phyloP scores from a whole-genome alignment of 1,140 invertebrate species.

The Scylla paramamosain region DNA sequence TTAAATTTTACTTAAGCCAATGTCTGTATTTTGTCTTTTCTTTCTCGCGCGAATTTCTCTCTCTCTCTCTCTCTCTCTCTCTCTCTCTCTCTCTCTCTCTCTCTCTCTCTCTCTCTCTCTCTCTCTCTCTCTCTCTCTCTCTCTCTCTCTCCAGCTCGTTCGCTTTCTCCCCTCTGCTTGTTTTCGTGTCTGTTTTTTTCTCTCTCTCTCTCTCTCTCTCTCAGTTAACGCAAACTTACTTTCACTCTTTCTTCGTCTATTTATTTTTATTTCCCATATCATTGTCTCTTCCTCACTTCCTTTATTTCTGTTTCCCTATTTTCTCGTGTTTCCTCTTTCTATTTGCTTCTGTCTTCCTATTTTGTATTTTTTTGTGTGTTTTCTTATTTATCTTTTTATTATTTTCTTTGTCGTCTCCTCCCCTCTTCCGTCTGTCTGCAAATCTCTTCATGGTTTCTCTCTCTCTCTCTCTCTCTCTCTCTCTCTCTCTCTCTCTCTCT shows the following conservation, averaged over 20 bases:
- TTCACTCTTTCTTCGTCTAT: not conserved
- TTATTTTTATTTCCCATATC: not conserved
- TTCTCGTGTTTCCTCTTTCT: not conserved
- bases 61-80: no score
- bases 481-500: slow-evolving; percentile 4
- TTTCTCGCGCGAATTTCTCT: no score
- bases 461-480: slow-evolving; percentile 17
- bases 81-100: no score
- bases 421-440: not conserved
- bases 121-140: no score
- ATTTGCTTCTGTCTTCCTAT: not conserved
- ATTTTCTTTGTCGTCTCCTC: not conserved
- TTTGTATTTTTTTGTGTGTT: not conserved
- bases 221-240: not conserved
- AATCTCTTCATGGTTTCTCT: not conserved
- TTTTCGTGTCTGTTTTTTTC: not conserved
- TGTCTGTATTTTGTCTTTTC: no score
- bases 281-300: not conserved
- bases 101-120: no score
- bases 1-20: no score
- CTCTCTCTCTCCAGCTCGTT: no score
- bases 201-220: not conserved
- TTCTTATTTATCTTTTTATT: not conserved
- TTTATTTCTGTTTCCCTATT: not conserved
- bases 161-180: not conserved